Evolutionary conservation across 1,140 invertebrate genomes (phyloP), one percentile per base, ranked within the genome.

Genomic region (Whitmania pigra): DNA sequence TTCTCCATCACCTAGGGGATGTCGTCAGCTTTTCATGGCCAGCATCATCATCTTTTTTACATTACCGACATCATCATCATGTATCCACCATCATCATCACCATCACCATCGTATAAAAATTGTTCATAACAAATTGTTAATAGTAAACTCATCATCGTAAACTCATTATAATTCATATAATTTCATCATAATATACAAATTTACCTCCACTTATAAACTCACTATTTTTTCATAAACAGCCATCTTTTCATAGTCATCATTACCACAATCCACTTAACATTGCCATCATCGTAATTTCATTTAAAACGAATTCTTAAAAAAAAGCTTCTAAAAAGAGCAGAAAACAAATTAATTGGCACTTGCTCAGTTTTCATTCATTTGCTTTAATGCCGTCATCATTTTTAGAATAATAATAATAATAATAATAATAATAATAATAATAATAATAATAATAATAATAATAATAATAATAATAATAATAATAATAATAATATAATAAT

Each of bases 261-360:
- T 20, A 63, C 15, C 3, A 63, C 29, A 25, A 25, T 11, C 22
- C 57, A 20, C 18, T 63, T 63, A 63, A 63, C 57, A 63, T 25
- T 18, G 29, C 1, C 57, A 63, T 31, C 57, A 13, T 63, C 57
- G 29, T n/a, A 13, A 63, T 15, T 11, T 13, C 57, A 22, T 25
- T 63, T 63, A 63, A 17, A 25, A 57, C 25, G 25, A 25, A 7
- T 25, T 63, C 57, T 25, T 63, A 63, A 63, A 60, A 60, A 27
- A 60, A 63, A 63, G 20, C 22, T n/a, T 63, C 57, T 15, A 63
- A 31, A 63, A 3, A 31, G n/a, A 25, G 57, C 57, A 25, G 57
- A n/a, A 63, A 63, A 13, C 29, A 63, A 63, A 7, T 25, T 63
- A 63, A 63, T 63, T 63, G 57, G 22, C 57, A 63, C 57, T 63